These are phyloP conservation scores for Mythimna loreyi DNA, from an alignment of 2,888 invertebrate genomes.

Conservation along the genomic window DNA sequence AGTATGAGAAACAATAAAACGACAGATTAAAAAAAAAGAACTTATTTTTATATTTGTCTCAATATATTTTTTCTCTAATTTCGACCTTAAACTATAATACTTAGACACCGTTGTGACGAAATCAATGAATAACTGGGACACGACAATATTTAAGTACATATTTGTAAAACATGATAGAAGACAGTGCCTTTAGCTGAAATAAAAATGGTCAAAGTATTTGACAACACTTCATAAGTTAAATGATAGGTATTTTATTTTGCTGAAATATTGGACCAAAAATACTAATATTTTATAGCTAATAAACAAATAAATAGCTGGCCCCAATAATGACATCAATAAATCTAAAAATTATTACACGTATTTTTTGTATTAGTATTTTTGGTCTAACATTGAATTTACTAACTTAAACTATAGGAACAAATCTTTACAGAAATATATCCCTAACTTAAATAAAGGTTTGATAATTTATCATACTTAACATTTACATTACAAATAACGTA, in stretches of 20 bases:
- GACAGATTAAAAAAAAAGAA: constrained; percentile 31
- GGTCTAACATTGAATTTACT: constrained; percentile 32
- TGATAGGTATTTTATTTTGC: constrained; percentile 7
- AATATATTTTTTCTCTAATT: constrained; percentile 46
- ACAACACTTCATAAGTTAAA: constrained; percentile 18
- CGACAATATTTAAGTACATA: constrained; percentile 65
- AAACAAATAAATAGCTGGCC: background rate
- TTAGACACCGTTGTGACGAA: constrained; percentile 69
- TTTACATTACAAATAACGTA: constrained; percentile 72
- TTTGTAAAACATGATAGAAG: constrained; percentile 28
- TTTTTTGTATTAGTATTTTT: constrained; percentile 11
- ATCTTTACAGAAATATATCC: constrained; percentile 44
- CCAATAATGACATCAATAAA: background rate
- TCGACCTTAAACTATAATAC: constrained; percentile 72
- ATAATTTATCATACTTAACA: constrained; percentile 83
- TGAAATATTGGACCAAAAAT: constrained; percentile 29
- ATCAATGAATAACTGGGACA: constrained; percentile 57
- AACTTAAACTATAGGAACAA: constrained; percentile 58
- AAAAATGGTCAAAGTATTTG: constrained; percentile 21
- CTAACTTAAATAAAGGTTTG: constrained; percentile 55
- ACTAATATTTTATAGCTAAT: background rate
- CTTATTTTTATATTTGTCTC: constrained; percentile 34
- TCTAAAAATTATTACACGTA: no score
- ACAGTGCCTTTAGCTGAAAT: constrained; percentile 24
- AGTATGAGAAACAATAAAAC: constrained; percentile 33